Base-by-base conservation (phyloP, 2,113 vertebrate genomes). In the Thalassoma bifasciatum region DNA sequence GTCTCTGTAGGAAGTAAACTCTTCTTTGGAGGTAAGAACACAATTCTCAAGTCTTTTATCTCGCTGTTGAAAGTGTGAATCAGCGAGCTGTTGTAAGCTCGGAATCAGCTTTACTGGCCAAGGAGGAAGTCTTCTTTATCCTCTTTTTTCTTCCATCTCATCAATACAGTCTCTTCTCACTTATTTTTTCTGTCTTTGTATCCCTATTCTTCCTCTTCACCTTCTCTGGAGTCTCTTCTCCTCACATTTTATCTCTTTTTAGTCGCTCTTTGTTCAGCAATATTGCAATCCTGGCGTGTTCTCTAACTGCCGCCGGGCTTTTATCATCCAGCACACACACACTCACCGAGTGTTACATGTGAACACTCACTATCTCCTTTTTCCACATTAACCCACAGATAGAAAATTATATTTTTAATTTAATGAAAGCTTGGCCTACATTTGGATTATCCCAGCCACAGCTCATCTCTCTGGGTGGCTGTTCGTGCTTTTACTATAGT, bases 11-110 rank as follows among this genome's bases (percentile, higher is more conserved):
- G 87, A 71, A 85, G 86, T 37, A 62, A 81, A 49, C 90, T 95
- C 72, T 98, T 95, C 86, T 95, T 98, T 75, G 97, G 97, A 83
- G 96, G 97, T 98, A 83, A 93, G 88, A 44, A 42, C 4, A 21
- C 23, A 0, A 19, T 22, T 5, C 34, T 17, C 47, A 23, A 17
- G 23, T 24, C 11, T 52, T 6, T 21, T 23, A n/a, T 47, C 5
- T 38, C 17, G 8, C 21, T 46, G 8, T 2, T 26, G 11, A 38
- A 36, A 19, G 13, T 16, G 26, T 2, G 16, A 24, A 10, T 6
- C 30, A 30, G 30, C 6, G 30, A 6, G 6, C 3, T 30, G 30
- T 30, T 30, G 30, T 30, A 30, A 30, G 6, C 3, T 30, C 30
- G 6, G 30, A 30, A 30, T 30, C 30, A 30, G 30, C 30, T 30